Percentiles rank a stretch among this genome's conserved stretches.
Evolutionary conservation across 2,888 invertebrate species (phyloP).

Genomic region (Protodeltote pygarga): DNA sequence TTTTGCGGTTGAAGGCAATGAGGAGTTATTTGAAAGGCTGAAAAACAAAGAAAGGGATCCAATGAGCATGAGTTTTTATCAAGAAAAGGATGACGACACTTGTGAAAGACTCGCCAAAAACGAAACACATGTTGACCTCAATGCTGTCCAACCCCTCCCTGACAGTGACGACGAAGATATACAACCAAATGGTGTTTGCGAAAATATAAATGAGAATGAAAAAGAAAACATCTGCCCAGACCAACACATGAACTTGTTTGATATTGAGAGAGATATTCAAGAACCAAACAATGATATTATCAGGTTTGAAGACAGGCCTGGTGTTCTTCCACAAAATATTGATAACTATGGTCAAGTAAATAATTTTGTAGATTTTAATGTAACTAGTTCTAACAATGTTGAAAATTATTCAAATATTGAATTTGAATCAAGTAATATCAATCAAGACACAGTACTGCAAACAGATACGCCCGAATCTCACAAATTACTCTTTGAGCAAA

Average conservation of each 20-base stretch:
- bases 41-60: slow-evolving; percentile 88
- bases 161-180: slow-evolving; percentile 83
- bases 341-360: slow-evolving; percentile 60
- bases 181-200: slow-evolving; percentile 66
- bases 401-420: slow-evolving; percentile 68
- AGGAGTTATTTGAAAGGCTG: slow-evolving; percentile 81
- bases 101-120: slow-evolving; percentile 73
- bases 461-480: slow-evolving; percentile 85
- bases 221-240: slow-evolving; percentile 76
- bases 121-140: slow-evolving; percentile 84
- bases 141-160: slow-evolving; percentile 87
- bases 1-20: slow-evolving; percentile 76
- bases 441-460: slow-evolving; percentile 68
- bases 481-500: slow-evolving; percentile 82
- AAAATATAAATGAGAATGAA: slow-evolving; percentile 55
- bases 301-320: slow-evolving; percentile 69
- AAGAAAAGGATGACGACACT: slow-evolving; percentile 87
- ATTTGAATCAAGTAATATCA: slow-evolving; percentile 67
- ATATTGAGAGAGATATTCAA: slow-evolving; percentile 50
- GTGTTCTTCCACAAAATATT: slow-evolving; percentile 56
- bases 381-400: slow-evolving; percentile 62
- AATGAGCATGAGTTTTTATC: slow-evolving; percentile 89
- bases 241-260: slow-evolving; percentile 61
- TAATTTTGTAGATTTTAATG: slow-evolving; percentile 68
- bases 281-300: slow-evolving; percentile 79